phyloP scores from a whole-genome alignment of 2,113 vertebrate species.

The Suncus etruscus region DNA sequence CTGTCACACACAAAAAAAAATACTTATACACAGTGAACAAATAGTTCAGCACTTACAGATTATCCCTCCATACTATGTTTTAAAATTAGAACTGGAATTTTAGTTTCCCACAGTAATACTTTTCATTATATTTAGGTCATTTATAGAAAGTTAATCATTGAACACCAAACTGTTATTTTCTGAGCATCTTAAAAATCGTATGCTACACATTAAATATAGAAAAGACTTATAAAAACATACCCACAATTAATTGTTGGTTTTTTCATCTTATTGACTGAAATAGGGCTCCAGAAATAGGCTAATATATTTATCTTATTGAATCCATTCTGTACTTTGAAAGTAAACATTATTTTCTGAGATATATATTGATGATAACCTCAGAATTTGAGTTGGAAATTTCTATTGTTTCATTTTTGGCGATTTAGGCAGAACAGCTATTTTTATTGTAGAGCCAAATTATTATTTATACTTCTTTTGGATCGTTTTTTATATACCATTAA shows the following conservation, averaged over 20 bases:
- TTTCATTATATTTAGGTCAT: slow-evolving; percentile 22
- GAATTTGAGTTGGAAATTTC: slow-evolving; percentile 57
- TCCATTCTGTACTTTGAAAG: slow-evolving; percentile 13
- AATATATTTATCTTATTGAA: slow-evolving; percentile 29
- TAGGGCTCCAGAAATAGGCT: not conserved
- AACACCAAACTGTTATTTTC: not conserved
- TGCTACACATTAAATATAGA: not conserved
- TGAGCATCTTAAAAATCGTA: not conserved
- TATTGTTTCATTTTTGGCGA: slow-evolving; percentile 75
- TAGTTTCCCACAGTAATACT: slow-evolving; percentile 26
- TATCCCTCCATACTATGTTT: not conserved
- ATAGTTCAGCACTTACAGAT: not conserved
- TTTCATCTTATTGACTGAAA: not conserved
- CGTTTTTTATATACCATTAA: slow-evolving; percentile 76
- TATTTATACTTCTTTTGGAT: slow-evolving; percentile 75
- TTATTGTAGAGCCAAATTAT: slow-evolving; percentile 69
- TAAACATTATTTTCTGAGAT: slow-evolving; percentile 60
- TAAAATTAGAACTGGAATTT: slow-evolving; percentile 11
- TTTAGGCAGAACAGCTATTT: slow-evolving; percentile 68
- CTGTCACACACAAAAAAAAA: not conserved
- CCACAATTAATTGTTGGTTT: slow-evolving; percentile 8
- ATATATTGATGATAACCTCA: slow-evolving; percentile 63
- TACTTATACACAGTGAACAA: not conserved
- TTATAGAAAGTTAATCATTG: slow-evolving; percentile 7
- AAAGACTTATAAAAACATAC: slow-evolving; percentile 44